Evolutionary conservation across 2,888 invertebrate genomes (phyloP).

Genomic region (Ryuthela nishihirai): DNA sequence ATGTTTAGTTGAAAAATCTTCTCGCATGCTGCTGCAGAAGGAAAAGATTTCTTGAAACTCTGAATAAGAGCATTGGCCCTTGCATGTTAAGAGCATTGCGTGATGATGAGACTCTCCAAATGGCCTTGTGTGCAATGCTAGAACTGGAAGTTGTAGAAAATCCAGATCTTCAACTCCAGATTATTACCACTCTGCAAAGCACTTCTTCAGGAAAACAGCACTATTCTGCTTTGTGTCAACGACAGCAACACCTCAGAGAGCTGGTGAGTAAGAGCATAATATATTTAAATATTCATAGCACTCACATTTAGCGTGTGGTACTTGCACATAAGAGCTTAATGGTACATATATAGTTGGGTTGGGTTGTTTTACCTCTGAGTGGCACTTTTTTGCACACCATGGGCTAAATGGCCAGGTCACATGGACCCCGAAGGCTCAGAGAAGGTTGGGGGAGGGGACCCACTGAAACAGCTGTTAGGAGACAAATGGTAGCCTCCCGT

Average conservation of each 20-base stretch:
- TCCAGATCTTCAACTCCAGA: slow-evolving; percentile 60
- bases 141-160: slow-evolving; percentile 67
- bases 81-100: slow-evolving; percentile 68
- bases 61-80: slow-evolving; percentile 65
- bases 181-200: slow-evolving; percentile 68
- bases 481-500: no score
- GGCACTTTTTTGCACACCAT: no score
- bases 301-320: no score
- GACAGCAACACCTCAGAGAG: slow-evolving; percentile 67
- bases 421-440: no score
- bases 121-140: slow-evolving; percentile 69
- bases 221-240: slow-evolving; percentile 67
- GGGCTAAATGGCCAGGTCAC: no score
- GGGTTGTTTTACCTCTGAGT: no score
- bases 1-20: slow-evolving; percentile 50
- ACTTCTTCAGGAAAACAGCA: slow-evolving; percentile 65
- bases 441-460: no score
- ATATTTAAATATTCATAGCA: not conserved
- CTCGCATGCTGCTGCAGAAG: slow-evolving; percentile 70
- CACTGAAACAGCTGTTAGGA: no score
- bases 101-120: slow-evolving; percentile 56
- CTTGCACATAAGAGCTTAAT: no score
- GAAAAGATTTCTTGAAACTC: slow-evolving; percentile 64
- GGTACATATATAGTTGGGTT: no score
- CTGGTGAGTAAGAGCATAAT: slow-evolving; percentile 60